phyloP scores from a whole-genome alignment of 1,140 invertebrate species.

The Drosophila trapezifrons region DNA sequence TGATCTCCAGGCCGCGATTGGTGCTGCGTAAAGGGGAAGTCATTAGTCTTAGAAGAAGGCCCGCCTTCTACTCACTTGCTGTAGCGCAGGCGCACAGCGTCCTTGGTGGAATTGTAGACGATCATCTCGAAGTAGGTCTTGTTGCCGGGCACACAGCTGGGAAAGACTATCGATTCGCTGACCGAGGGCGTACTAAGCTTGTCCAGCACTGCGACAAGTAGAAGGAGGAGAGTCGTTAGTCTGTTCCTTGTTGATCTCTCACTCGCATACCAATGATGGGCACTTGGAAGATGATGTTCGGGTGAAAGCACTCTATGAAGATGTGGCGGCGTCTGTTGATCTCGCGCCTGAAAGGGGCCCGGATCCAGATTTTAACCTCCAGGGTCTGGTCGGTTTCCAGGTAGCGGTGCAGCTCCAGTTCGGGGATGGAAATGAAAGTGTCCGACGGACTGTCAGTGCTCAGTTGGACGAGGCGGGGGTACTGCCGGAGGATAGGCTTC shows the following conservation, averaged over 20 bases:
- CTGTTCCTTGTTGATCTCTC: no score
- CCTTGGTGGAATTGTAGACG: conserved; percentile 59
- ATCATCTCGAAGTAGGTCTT: conserved; percentile 62
- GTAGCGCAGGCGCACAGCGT: conserved; percentile 33
- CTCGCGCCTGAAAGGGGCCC: conserved; percentile 1
- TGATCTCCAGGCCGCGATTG: conserved; percentile 37
- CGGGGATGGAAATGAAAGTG: conserved; percentile 28
- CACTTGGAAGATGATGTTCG: conserved; percentile 75
- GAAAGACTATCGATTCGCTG: conserved; percentile 46
- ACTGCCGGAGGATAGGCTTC: conserved; percentile 40
- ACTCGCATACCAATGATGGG: conserved; percentile 61
- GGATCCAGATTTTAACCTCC: conserved; percentile 51
- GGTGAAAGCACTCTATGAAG: conserved; percentile 62
- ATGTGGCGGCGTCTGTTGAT: conserved; percentile 63
- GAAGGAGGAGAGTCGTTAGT: not conserved
- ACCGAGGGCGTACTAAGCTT: conserved; percentile 10
- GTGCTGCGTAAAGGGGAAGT: conserved; percentile 25
- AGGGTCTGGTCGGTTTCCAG: conserved; percentile 59
- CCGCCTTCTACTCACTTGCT: conserved; percentile 43
- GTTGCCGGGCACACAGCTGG: conserved; percentile 47
- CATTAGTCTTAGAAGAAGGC: no score
- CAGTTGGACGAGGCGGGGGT: conserved; percentile 51
- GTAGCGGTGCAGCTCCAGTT: conserved; percentile 41
- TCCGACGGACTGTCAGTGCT: conserved; percentile 62
- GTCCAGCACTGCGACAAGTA: conserved; percentile 26